These are phyloP conservation scores for Epizoanthus rinbou DNA, from an alignment of 92 coral and sea anemone genomes.

Conservation along the genomic window DNA sequence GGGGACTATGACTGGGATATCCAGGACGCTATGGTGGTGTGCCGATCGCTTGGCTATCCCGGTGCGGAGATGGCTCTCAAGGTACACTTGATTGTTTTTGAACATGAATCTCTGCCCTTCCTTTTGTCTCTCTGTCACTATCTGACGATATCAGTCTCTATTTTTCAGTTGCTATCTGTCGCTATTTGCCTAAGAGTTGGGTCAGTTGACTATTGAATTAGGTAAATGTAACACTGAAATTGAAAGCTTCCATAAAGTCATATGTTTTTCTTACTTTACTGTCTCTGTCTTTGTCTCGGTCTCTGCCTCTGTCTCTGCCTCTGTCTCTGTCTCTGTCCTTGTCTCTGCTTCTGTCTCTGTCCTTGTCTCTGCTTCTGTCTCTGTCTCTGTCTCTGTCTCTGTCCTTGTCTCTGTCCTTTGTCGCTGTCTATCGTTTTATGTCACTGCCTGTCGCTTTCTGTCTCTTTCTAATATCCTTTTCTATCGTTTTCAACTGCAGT, in stretches of 20 bases:
- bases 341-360: not conserved
- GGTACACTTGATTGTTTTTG: not conserved
- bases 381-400: not conserved
- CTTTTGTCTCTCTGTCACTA: not conserved
- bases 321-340: too few relatives aligned
- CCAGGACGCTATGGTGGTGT: slow-evolving; percentile 23
- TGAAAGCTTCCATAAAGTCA: too few relatives aligned
- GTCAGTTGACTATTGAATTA: too few relatives aligned
- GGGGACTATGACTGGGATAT: slow-evolving; percentile 30
- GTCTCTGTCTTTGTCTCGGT: too few relatives aligned
- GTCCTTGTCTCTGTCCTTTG: not conserved
- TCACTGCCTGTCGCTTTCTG: not conserved
- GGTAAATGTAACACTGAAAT: too few relatives aligned
- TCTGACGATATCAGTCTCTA: not conserved
- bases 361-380: not conserved
- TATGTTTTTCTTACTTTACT: too few relatives aligned
- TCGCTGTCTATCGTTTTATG: not conserved
- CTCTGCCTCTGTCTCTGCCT: too few relatives aligned
- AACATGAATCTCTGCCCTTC: not conserved
- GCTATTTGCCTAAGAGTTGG: too few relatives aligned
- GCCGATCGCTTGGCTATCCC: slow-evolving; percentile 21
- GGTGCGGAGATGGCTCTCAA: slow-evolving; percentile 38
- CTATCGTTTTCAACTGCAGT: too few relatives aligned
- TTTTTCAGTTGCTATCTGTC: not conserved
- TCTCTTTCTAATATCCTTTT: not conserved